phyloP scores from a whole-genome alignment of 2,797 vertebrate genomes.

The Lemur catta region DNA sequence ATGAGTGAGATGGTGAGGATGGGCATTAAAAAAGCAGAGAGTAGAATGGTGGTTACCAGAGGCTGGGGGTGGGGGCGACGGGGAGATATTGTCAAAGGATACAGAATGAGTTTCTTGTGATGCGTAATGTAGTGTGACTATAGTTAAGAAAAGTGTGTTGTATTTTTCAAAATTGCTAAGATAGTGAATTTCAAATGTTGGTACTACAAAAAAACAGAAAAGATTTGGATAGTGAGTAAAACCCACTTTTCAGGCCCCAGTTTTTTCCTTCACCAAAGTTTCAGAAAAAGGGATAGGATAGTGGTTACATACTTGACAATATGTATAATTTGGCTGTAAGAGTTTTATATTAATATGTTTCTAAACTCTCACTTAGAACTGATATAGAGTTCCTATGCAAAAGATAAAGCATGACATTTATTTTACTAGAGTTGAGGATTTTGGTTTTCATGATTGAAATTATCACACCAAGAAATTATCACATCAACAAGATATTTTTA shows the following conservation, averaged over 20 bases:
- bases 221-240: not conserved
- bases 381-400: constrained; percentile 6
- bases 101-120: not conserved
- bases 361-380: not conserved
- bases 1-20: not conserved
- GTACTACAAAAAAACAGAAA: not conserved
- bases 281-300: not conserved
- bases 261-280: not conserved
- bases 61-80: no score
- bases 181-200: not conserved
- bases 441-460: constrained; percentile 3
- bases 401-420: constrained; percentile 16
- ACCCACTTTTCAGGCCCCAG: not conserved
- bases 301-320: not conserved
- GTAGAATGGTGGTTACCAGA: not conserved
- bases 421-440: not conserved
- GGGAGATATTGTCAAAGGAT: not conserved
- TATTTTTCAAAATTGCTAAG: not conserved
- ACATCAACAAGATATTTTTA: not conserved
- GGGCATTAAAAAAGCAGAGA: not conserved
- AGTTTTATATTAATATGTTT: not conserved
- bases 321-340: not conserved
- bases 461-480: not conserved
- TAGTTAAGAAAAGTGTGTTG: not conserved
- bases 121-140: not conserved